Base-by-base conservation (phyloP, 2,113 vertebrate genomes). In the Prunella fulvescens region DNA sequence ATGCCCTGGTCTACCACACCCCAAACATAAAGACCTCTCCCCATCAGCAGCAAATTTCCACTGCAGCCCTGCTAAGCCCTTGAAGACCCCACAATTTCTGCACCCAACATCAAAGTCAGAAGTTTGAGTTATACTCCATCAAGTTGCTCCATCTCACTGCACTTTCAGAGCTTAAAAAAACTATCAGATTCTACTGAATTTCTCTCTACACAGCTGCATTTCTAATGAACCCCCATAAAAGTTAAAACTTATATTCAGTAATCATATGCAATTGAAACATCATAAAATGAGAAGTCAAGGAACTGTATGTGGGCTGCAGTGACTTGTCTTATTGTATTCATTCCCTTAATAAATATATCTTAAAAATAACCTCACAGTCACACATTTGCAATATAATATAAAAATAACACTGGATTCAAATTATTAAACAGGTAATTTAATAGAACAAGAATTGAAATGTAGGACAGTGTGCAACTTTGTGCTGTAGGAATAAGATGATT, bases 281-380 rank as follows among this genome's bases (percentile, higher is more conserved):
- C 84, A 91, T 82, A 96, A 97, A 97, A 97, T 80, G 74, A 97
- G 92, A 97, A 96, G 87, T 87, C 95, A 96, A 92, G 84, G 82
- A 95, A 96, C 58, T 96, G 77, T 72, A 93, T 93, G 88, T 95
- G 94, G 93, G 93, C 84, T 97, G 93, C 94, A 95, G 93, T 96
- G 95, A 96, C 89, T 97, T 96, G 95, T 96, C 95, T 95, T 94
- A 91, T 93, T 96, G 84, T 97, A 94, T 94, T 97, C 85, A 97
- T 90, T 97, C 96, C 85, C 81, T 97, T 97, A 97, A 98, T 97
- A 97, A 97, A 97, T 96, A 96, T 84, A 93, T 44, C 94, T 96
- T 95, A 97, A 97, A 97, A 98, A 97, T 96, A 97, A 92, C 86
- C 96, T 94, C 83, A 64, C 67, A 95, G 89, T 96, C 85, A 93